Base-by-base conservation (phyloP, 2,113 vertebrate species). In the Poeciliopsis retropinna region DNA sequence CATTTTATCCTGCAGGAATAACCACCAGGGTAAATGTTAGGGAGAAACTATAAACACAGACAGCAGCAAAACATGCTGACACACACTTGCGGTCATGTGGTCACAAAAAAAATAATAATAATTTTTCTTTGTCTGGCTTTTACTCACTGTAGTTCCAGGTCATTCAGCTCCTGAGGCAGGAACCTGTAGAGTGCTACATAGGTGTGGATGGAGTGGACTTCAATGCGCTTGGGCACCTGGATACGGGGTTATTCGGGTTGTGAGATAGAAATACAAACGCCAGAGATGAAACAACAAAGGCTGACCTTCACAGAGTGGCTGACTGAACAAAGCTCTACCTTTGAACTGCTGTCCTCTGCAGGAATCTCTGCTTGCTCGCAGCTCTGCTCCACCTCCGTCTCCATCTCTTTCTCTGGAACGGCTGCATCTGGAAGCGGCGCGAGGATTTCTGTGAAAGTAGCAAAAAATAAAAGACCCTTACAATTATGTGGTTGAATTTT, bases 161-260 rank as follows among this genome's bases (percentile, higher is more conserved):
- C 97, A 0, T 97, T 96, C 64, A 91, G 94, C 82, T 97, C 96
- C 85, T 97, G 96, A 67, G 96, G 96, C 86, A 97, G 87, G 68
- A 98, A 98, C 91, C 94, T 97, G 93, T 95, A 97, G 79, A 98
- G 95, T 0, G 96, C 96, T 2, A 98, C 96, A 0, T 97, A 98
- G 57, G 96, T 96, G 89, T 97, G 96, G 93, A 97, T 94, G 80
- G 96, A 93, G 27, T 95, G 95, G 66, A 96, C 89, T 4, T 96
- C 96, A 73, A 96, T 96, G 63, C 95, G 87, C 67, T 92, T 88
- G 66, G 84, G 86, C 79, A 80, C 85, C 91, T 83, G 85, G 39
- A 79, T 30, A 71, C 39, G 72, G 65, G n/a, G 31, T 85, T 86
- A 89, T 67, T 51, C 51, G 64, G 57, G 22, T 1, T 11, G 57